Conservation (phyloP, 1,140 invertebrate genomes). For the Brachionus manjavacas region DNA sequence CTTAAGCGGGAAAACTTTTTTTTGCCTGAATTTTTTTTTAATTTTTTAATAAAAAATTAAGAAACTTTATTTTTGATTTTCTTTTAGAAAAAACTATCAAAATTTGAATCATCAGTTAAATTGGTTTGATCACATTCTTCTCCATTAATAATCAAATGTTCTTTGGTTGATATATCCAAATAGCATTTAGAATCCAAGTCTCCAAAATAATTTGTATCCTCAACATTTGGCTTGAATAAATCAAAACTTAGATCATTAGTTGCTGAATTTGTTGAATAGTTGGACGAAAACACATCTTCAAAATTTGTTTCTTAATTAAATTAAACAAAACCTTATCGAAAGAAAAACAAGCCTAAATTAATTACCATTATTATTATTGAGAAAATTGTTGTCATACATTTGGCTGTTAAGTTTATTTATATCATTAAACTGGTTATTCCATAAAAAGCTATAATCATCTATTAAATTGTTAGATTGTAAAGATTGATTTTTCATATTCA, state of each 20-base stretch:
- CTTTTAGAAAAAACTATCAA: background rate
- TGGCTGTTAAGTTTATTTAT: background rate
- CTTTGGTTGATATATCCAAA: slow-evolving; percentile 10
- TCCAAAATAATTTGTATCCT: background rate
- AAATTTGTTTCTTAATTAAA: background rate
- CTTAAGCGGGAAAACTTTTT: too few relatives aligned
- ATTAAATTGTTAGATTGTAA: background rate
- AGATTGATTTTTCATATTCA: background rate
- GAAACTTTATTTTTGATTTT: background rate
- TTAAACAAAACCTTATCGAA: background rate
- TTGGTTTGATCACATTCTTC: background rate
- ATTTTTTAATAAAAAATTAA: too few relatives aligned
- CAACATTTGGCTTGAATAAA: background rate
- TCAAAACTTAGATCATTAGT: background rate
- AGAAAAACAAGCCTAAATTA: background rate
- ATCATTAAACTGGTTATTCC: background rate
- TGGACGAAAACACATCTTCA: background rate
- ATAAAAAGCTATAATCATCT: background rate
- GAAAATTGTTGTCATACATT: background rate
- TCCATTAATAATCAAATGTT: background rate
- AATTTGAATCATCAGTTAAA: slow-evolving; percentile 5
- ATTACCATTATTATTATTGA: background rate
- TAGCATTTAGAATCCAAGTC: background rate
- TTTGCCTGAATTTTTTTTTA: too few relatives aligned
- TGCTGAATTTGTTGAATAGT: background rate